A percentile compares a stretch with the other conserved stretches of the same genome.
These are phyloP conservation scores for Augochlorella aurata DNA, from an alignment of 2,888 invertebrate species.

Conservation along the genomic window DNA sequence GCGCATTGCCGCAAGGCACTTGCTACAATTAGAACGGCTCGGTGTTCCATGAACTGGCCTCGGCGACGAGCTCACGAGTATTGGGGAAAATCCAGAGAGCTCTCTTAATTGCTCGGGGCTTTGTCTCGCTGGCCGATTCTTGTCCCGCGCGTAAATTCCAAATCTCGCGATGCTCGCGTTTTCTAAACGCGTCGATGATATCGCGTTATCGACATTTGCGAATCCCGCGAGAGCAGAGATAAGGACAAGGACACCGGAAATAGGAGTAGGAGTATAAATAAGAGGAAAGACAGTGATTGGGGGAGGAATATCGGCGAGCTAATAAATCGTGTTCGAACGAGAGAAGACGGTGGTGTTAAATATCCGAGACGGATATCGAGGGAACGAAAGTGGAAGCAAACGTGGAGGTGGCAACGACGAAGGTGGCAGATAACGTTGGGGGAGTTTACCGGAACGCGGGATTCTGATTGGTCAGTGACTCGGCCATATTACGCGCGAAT, in stretches of 20 bases:
- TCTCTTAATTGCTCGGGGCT: not conserved
- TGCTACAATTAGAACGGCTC: slow-evolving; percentile 26
- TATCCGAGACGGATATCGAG: not conserved
- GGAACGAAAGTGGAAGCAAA: slow-evolving; percentile 18
- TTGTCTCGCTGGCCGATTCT: too few relatives aligned
- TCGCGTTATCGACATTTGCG: too few relatives aligned
- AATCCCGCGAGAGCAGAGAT: too few relatives aligned
- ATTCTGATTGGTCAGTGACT: slow-evolving; percentile 79
- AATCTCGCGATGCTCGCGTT: too few relatives aligned
- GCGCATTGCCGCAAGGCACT: slow-evolving; percentile 30
- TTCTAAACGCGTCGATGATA: too few relatives aligned
- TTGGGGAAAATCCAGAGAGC: slow-evolving; percentile 18
- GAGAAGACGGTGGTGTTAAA: slow-evolving; percentile 4
- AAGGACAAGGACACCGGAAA: too few relatives aligned
- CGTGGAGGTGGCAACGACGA: slow-evolving; percentile 15
- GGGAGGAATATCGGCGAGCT: not conserved
- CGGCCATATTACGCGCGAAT: slow-evolving; percentile 81
- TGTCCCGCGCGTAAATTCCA: too few relatives aligned
- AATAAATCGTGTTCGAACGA: slow-evolving; percentile 3
- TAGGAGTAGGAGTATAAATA: not conserved
- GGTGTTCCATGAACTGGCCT: not conserved
- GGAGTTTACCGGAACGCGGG: slow-evolving; percentile 41
- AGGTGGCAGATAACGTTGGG: slow-evolving; percentile 59
- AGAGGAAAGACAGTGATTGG: not conserved
- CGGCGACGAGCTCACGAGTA: not conserved